Evolutionary conservation across 2,113 vertebrate species (phyloP), one percentile per base, ranked within the genome.

Genomic region (Lepus timidus): DNA sequence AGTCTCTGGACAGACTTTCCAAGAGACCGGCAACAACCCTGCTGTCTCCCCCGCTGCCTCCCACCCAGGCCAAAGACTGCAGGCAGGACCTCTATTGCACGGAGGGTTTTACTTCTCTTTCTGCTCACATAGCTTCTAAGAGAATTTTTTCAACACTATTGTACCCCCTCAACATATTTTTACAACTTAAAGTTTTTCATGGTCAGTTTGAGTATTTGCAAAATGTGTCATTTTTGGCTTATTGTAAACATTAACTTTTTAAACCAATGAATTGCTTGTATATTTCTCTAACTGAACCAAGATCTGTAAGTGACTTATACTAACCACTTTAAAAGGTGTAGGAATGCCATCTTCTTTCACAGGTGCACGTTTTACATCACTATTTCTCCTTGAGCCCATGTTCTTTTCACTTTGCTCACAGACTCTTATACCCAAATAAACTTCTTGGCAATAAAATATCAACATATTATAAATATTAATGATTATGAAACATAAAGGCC

Each of bases 111-210:
- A 36, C 62, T 71, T 62, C 5, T 49, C 14, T 76, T 70, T 33
- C 67, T 75, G 74, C 27, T 88, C n/a, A 51, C 5, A 39, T 36
- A 13, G 62, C 36, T 27, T 79, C 17, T 85, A 91, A 76, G 19
- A 78, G 39, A 90, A 85, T 52, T 85, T 52, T 88, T 87, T 67
- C 31, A 88, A 88, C 87, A 52, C 9, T 27, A n/a, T 67, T 68
- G 17, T 62, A 3, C 5, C 10, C n/a, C 51, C 29, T 76, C 61
- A 75, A 49, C 33, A 71, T 27, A 75, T 39, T 31, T 90, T 52
- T 87, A 65, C 83, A 70, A 52, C 64, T 85, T 94, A 64, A 85
- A 88, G 71, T 29, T 67, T 87, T 75, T 85, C 19, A 80, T 39
- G 22, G 3, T 74, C 78, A 71, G 55, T 65, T 92, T 49, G 85